Evolutionary conservation across 2,797 vertebrate species (phyloP).

Genomic region (Anomalospiza imberbis): DNA sequence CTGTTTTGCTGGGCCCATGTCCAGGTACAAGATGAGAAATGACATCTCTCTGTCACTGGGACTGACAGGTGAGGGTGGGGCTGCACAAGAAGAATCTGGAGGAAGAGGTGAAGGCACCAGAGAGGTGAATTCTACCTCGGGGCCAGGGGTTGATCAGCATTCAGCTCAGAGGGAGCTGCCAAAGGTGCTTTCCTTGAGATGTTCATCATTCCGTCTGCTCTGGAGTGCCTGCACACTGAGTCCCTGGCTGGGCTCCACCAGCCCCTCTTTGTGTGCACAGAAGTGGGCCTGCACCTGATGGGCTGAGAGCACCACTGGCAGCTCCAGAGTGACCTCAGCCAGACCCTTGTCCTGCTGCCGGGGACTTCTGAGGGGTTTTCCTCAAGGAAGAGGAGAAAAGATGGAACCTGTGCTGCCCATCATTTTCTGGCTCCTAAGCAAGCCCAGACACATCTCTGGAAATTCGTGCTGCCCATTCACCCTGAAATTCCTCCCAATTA

Average conservation of each 20-base stretch:
- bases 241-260: background rate
- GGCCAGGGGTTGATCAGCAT: background rate
- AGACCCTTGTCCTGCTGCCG: background rate
- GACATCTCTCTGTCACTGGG: background rate
- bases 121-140: background rate
- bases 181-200: background rate
- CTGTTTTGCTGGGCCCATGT: background rate
- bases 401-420: rapidly evolving
- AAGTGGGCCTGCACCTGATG: background rate
- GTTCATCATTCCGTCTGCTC: background rate
- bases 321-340: background rate
- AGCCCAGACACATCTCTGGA: background rate
- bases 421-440: background rate
- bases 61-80: background rate
- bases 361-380: no score
- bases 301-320: background rate
- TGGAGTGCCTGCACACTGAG: background rate
- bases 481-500: background rate
- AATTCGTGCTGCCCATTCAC: background rate
- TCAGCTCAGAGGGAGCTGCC: background rate
- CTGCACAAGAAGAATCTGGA: background rate
- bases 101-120: background rate
- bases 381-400: background rate
- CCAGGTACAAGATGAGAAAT: background rate
- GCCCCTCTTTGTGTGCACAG: background rate